Percentiles rank a stretch among this genome's conserved stretches.
Conservation (phyloP, 1,140 invertebrate species). For the Rhopalosiphum padi region DNA sequence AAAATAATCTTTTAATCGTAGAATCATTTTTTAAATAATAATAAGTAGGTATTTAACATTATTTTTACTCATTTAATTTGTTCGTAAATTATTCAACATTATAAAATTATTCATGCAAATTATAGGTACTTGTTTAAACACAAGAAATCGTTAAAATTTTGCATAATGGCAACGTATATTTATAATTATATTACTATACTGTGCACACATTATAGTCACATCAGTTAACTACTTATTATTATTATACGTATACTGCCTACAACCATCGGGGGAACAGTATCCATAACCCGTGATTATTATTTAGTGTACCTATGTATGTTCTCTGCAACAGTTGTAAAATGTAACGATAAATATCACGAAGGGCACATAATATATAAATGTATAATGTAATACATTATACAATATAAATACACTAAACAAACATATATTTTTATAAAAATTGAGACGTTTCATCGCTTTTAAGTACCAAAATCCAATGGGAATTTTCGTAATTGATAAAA, state of each 20-base stretch:
- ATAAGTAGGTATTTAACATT: not conserved
- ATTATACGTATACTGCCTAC: not conserved
- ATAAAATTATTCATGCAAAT: conserved; percentile 27
- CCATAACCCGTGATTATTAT: conserved; percentile 8
- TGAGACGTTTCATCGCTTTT: not conserved
- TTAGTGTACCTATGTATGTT: not conserved
- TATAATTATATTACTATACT: not conserved
- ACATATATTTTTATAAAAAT: not conserved
- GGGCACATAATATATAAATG: not conserved
- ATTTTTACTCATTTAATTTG: not conserved
- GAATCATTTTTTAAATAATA: not conserved
- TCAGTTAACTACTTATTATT: conserved; percentile 17
- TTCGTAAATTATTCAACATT: not conserved
- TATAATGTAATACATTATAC: not conserved
- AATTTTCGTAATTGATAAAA: not conserved
- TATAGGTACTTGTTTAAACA: conserved; percentile 18
- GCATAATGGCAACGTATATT: not conserved
- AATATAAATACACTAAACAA: not conserved
- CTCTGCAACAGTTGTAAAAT: not conserved
- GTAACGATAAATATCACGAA: not conserved
- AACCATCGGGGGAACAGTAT: conserved; percentile 25
- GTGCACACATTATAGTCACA: not conserved
- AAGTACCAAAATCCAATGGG: not conserved
- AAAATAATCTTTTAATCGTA: not conserved
- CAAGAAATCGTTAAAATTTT: conserved; percentile 31